Conservation (phyloP, 2,113 vertebrate genomes). For the Pelecanoides urinatrix region DNA sequence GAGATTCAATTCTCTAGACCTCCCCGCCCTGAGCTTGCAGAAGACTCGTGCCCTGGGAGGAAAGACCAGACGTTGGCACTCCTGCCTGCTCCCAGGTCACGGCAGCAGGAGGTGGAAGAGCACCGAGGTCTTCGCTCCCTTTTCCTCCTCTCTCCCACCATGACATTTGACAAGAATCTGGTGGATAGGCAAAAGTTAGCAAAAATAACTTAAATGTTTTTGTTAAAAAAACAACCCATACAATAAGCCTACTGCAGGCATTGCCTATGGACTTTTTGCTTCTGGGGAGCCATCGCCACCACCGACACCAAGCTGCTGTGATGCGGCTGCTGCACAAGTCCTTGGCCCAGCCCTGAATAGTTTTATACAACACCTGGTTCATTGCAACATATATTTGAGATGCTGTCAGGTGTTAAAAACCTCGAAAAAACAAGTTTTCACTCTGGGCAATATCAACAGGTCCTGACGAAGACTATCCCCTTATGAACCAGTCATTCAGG, state of each 20-base stretch:
- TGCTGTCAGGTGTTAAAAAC: not conserved
- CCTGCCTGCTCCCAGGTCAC: not conserved
- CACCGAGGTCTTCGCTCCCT: not conserved
- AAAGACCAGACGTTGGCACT: rapidly evolving
- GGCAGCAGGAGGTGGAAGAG: not conserved
- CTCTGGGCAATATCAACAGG: not conserved
- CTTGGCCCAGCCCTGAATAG: not conserved
- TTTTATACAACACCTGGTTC: not conserved
- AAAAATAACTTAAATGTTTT: too few species aligned
- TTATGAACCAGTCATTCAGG: not conserved
- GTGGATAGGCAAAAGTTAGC: too few species aligned
- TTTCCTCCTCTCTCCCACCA: not conserved
- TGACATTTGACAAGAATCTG: rapidly evolving
- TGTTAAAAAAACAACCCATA: not conserved
- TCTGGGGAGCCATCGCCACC: not conserved
- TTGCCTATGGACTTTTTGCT: not conserved
- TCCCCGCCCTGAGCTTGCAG: not conserved
- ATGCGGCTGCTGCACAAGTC: rapidly evolving
- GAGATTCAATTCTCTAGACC: not conserved
- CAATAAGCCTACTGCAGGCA: rapidly evolving
- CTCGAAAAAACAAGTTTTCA: not conserved
- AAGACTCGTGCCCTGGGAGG: not conserved
- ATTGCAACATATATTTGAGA: rapidly evolving
- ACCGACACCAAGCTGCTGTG: too few species aligned
- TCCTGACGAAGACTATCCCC: not conserved